A percentile compares a stretch with the other conserved stretches of the same genome.
Conservation (phyloP, 2,888 invertebrate genomes). For the Xanthorhoe designata region DNA sequence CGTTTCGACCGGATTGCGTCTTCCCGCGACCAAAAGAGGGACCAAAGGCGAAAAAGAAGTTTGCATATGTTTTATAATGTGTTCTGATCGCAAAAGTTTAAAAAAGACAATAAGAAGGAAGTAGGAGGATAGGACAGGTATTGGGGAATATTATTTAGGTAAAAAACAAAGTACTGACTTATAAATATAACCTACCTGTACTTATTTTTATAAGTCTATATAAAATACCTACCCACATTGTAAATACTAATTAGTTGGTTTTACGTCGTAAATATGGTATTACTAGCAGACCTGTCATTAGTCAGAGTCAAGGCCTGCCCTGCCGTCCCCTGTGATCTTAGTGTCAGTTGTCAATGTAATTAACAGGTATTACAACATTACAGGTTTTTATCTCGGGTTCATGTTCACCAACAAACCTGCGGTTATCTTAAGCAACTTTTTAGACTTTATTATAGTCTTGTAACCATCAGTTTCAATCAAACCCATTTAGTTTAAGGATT, state of each 20-base stretch:
- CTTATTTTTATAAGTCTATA: neutral
- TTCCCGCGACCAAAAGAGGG: too few species aligned
- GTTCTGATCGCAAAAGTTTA: too few species aligned
- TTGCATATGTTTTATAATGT: too few species aligned
- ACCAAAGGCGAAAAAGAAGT: too few species aligned
- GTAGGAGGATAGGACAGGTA: too few species aligned
- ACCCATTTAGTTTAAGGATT: too few species aligned
- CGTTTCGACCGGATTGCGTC: too few species aligned
- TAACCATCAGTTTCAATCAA: too few species aligned
- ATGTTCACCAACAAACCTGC: neutral
- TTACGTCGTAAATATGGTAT: neutral
- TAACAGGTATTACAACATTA: slow-evolving; percentile 11
- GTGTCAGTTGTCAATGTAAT: slow-evolving; percentile 23
- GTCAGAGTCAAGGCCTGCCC: slow-evolving; percentile 28
- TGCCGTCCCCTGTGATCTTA: slow-evolving; percentile 22
- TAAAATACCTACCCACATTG: neutral
- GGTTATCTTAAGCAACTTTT: neutral
- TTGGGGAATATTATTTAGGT: too few species aligned
- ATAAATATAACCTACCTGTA: too few species aligned
- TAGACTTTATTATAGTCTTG: neutral
- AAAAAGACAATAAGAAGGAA: too few species aligned
- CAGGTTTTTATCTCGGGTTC: neutral
- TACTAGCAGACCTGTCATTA: slow-evolving; percentile 16
- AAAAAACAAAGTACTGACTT: too few species aligned
- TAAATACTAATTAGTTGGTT: neutral